phyloP scores from a whole-genome alignment of 2,888 invertebrate species.

The Drosophila kuntzei region DNA sequence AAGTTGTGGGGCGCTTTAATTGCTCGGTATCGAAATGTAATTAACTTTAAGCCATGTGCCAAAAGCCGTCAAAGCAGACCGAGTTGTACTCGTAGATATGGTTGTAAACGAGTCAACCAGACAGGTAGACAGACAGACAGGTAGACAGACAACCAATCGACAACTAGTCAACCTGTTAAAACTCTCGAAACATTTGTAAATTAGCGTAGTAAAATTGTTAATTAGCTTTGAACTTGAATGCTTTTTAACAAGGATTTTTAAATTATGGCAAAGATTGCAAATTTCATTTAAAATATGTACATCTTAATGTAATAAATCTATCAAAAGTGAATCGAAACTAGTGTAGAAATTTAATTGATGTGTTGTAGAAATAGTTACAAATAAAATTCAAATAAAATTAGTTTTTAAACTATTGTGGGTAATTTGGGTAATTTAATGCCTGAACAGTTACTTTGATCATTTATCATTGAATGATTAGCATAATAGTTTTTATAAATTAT shows the following conservation, averaged over 20 bases:
- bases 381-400: too few relatives aligned
- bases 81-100: not conserved
- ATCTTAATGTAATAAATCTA: too few relatives aligned
- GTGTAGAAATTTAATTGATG: too few relatives aligned
- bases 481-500: constrained; percentile 21
- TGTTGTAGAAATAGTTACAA: too few relatives aligned
- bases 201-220: constrained; percentile 45
- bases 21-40: constrained; percentile 62
- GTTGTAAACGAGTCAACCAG: constrained; percentile 15
- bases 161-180: constrained; percentile 8
- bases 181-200: constrained; percentile 39
- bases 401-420: not conserved
- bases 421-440: constrained; percentile 2
- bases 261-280: not conserved
- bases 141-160: constrained; percentile 11
- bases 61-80: constrained; percentile 21
- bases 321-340: too few relatives aligned
- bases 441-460: constrained; percentile 1
- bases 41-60: constrained; percentile 53
- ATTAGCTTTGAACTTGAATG: constrained; percentile 48
- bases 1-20: constrained; percentile 47
- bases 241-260: not conserved
- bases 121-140: constrained; percentile 7
- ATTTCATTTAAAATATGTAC: not conserved
- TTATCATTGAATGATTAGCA: constrained; percentile 8